phyloP scores from a whole-genome alignment of 2,797 vertebrate genomes.

The Dendrocincla tyrannina region DNA sequence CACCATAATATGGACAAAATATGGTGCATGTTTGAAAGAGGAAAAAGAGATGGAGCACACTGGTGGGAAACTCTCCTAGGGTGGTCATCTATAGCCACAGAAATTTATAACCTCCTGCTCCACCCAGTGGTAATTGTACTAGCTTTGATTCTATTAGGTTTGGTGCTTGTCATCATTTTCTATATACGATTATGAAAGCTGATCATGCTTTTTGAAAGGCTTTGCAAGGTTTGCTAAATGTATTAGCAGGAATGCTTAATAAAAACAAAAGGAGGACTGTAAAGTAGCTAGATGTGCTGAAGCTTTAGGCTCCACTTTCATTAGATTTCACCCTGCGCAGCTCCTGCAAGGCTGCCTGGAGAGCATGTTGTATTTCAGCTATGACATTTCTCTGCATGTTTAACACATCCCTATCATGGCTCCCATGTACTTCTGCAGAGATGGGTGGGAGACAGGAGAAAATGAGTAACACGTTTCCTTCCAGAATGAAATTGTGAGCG shows the following conservation, averaged over 20 bases:
- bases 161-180: not conserved
- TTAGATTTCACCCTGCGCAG: not conserved
- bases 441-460: constrained; percentile 1
- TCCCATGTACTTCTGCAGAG: not conserved
- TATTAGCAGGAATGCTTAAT: not conserved
- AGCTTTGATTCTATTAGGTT: not conserved
- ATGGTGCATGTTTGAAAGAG: not conserved
- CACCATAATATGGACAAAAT: not conserved
- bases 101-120: constrained; percentile 1
- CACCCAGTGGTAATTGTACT: not conserved
- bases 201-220: not conserved
- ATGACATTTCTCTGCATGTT: not conserved
- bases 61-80: not conserved
- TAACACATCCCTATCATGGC: not conserved
- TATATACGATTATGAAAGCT: not conserved
- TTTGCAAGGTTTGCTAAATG: not conserved
- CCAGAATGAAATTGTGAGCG: constrained; percentile 9
- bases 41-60: not conserved
- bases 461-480: not conserved
- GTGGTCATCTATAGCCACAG: not conserved
- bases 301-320: not conserved
- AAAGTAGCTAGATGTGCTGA: not conserved
- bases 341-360: not conserved
- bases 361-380: not conserved
- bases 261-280: not conserved